Base-by-base conservation (phyloP, 2,888 invertebrate species). In the Keiferia lycopersicella region DNA sequence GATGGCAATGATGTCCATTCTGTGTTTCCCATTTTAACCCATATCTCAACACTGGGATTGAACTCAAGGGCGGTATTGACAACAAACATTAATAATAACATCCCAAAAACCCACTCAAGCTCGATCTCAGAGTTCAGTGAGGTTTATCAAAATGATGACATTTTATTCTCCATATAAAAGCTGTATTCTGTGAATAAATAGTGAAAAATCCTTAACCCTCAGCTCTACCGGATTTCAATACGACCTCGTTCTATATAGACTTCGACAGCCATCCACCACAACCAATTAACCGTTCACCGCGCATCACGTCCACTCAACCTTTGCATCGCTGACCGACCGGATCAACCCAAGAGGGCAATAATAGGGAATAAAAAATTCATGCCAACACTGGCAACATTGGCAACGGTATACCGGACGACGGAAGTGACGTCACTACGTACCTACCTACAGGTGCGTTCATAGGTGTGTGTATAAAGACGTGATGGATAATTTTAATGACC, bases 331-430 rank as follows among this genome's bases (percentile, higher is more conserved):
- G 79, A 84, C 75, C 77, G 77, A 81, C 81, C 85, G 87, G 82
- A 86, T 81, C 77, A 81, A 74, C 66, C 61, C 50, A 51, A 68
- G 74, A 74, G 75, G 83, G 83, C 76, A 82, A 83, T 87, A 89
- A 90, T 87, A 73, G 79, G 73, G 73, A 74, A 87, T 88, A 86
- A 88, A 88, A 87, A 87, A 88, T 89, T 88, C 88, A 88, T 70
- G 66, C 73, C 79, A 72, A 70, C 68, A 65, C 67, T 71, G 64
- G 64, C 69, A 79, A 80, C 68, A 65, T 68, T 71, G 64, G 64
- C 69, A 79, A 80, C 79, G 78, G 83, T 80, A 75, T 69, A 62
- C 64, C 8, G 66, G 62, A 64, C 38, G 66, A 61, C 65, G 66
- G 68, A 66, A 45, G 64, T 72, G 71, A 72, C 69, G 71, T 67